phyloP scores from a whole-genome alignment of 2,797 vertebrate genomes.

The Pseudomugil tenellus region DNA sequence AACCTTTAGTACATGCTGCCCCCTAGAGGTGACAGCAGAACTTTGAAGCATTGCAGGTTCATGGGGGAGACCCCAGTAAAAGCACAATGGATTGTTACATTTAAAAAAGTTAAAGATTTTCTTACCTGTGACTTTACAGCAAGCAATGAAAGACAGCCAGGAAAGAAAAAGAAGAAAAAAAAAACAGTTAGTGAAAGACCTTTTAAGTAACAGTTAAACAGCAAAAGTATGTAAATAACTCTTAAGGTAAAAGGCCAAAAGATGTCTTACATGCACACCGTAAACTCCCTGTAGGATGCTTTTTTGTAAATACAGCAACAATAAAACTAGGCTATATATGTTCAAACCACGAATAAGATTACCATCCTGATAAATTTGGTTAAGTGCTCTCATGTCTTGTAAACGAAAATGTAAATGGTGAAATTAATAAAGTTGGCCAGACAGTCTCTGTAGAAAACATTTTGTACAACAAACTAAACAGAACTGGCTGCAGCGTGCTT shows the following conservation, averaged over 20 bases:
- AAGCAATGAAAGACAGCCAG: slow-evolving; percentile 10
- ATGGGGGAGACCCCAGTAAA: neutral
- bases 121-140: slow-evolving; percentile 74
- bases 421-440: too few species aligned
- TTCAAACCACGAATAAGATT: neutral
- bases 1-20: slow-evolving; percentile 74
- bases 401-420: too few species aligned
- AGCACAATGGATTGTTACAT: neutral
- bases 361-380: too few species aligned
- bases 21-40: slow-evolving; percentile 71
- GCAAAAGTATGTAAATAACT: neutral
- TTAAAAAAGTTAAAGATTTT: neutral
- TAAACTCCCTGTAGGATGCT: neutral
- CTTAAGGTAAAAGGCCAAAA: neutral
- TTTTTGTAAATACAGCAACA: neutral
- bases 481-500: neutral
- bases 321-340: neutral
- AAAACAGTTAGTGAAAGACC: slow-evolving; percentile 30
- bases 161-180: slow-evolving; percentile 41
- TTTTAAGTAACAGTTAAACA: neutral
- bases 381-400: neutral
- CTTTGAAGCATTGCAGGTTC: slow-evolving; percentile 9
- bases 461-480: neutral
- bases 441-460: too few species aligned
- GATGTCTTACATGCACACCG: neutral